Percentiles rank a stretch among this genome's conserved stretches.
Conservation (phyloP, 2,113 vertebrate genomes). For the Nematolebias whitei region DNA sequence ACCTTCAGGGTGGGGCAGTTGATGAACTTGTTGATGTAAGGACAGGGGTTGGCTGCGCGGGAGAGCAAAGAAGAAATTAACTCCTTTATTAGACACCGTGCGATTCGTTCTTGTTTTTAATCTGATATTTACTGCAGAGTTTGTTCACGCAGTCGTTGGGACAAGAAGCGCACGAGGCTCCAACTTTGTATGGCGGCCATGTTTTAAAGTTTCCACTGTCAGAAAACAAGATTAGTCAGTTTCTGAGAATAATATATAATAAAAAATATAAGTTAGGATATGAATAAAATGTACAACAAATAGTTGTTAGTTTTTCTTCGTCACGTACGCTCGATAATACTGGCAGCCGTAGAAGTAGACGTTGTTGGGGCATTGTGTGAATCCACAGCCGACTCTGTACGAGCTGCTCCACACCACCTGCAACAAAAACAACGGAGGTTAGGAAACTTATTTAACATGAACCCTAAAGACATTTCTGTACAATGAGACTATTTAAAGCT, state of each 20-base stretch:
- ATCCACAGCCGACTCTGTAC: slow-evolving; percentile 72
- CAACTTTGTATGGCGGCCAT: slow-evolving; percentile 58
- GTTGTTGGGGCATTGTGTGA: slow-evolving; percentile 40
- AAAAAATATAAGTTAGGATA: background rate
- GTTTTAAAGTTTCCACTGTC: slow-evolving; percentile 72
- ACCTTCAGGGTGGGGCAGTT: slow-evolving; percentile 59
- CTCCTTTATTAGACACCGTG: background rate
- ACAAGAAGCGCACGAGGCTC: slow-evolving; percentile 62
- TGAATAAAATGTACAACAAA: background rate
- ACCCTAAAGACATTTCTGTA: too few species aligned
- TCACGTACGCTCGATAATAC: slow-evolving; percentile 76
- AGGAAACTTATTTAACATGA: too few species aligned
- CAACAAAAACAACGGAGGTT: background rate
- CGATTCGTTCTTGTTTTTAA: background rate
- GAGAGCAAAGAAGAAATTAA: slow-evolving; percentile 5
- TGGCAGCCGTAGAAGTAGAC: slow-evolving; percentile 72
- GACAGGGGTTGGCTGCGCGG: slow-evolving; percentile 73
- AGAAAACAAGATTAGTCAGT: background rate
- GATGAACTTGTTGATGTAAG: slow-evolving; percentile 49
- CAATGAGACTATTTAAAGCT: too few species aligned
- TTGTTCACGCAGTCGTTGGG: slow-evolving; percentile 62
- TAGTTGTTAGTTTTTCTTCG: background rate
- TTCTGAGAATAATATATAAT: background rate
- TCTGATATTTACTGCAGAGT: slow-evolving; percentile 77
- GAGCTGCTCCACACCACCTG: slow-evolving; percentile 78